Evolutionary conservation across 53 echinoderm and acorn worm species (phyloP), one percentile per base, ranked within the genome.

Genomic region (Zoroaster sp.): DNA sequence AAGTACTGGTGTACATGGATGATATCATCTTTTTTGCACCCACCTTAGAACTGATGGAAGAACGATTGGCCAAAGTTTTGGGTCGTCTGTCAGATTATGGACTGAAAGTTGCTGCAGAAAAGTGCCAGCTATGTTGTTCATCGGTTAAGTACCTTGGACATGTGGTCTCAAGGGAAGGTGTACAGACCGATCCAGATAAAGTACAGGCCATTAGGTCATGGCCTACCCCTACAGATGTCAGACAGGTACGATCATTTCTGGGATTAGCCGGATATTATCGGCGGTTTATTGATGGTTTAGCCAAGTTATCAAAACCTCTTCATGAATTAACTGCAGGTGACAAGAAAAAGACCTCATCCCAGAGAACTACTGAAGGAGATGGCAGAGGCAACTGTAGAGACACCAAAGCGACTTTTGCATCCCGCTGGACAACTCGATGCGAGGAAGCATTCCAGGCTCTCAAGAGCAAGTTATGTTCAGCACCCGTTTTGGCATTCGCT

Each of bases 1-100:
- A 88, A 23, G 88, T 78, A 35, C 17, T 92, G 40, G 91, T 91
- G 7, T 93, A 93, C 74, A 91, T 91, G 91, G 88, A 93, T 51
- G 93, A 93, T 32, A n/a, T 93, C 3, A 80, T 91, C 12, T 75
- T 91, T 14, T 92, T 80, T 47, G 87, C 73, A 2, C 39, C 75
- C 15, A 75, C 88, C 4, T 35, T 83, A 32, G 83, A 88, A 39
- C 70, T 79, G 59, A 87, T 87, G 87, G 87, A 91, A 21, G 70
- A 40, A n/a, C 40, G 87, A 6, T 53, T 87, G 3, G 37, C 20
- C 35, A 91, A 53, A 25, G 88, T 88, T 45, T 41, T 91, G 12
- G 69, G 51, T 25, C 83, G 80, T 14, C 80, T 91, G 1, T 15
- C 40, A 9, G 77, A 91, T 36, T 91, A 67, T 91, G 87, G 80